These are phyloP conservation scores for Rhagologus leucostigma DNA, from an alignment of 2,113 vertebrate species.

Conservation along the genomic window DNA sequence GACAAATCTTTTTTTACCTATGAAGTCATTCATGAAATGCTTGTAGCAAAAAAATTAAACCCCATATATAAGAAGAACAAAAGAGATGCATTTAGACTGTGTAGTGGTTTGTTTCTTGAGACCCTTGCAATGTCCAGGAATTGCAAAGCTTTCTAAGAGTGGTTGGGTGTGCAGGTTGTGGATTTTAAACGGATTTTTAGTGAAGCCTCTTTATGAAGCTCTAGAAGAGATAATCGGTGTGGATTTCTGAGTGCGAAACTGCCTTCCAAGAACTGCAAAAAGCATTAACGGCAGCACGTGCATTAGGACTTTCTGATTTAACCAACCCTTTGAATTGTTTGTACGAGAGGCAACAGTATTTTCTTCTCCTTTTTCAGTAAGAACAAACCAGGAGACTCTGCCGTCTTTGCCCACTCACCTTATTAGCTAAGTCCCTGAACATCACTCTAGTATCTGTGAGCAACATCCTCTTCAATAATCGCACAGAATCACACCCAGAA, in stretches of 20 bases:
- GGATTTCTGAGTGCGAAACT: neutral
- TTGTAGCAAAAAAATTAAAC: neutral
- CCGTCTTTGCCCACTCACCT: neutral
- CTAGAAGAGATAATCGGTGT: neutral
- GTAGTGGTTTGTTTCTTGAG: neutral
- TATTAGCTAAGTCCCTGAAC: neutral
- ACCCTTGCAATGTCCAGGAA: rapidly evolving
- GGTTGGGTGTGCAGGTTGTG: neutral
- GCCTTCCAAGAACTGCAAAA: neutral
- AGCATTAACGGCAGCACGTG: neutral
- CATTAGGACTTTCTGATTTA: neutral
- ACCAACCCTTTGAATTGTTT: neutral
- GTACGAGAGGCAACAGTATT: neutral
- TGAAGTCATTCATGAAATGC: neutral
- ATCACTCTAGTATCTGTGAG: neutral
- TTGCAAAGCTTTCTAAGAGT: neutral
- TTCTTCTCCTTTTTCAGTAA: neutral
- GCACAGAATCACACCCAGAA: too few relatives aligned
- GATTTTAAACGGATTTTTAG: neutral
- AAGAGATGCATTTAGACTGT: neutral
- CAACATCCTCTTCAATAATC: neutral
- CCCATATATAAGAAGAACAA: neutral
- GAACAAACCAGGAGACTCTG: neutral
- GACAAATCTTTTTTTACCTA: neutral
- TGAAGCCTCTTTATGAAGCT: neutral